Percentiles rank a stretch among this genome's conserved stretches.
These are phyloP conservation scores for Thumatha senex DNA, from an alignment of 2,888 invertebrate species.

Conservation along the genomic window DNA sequence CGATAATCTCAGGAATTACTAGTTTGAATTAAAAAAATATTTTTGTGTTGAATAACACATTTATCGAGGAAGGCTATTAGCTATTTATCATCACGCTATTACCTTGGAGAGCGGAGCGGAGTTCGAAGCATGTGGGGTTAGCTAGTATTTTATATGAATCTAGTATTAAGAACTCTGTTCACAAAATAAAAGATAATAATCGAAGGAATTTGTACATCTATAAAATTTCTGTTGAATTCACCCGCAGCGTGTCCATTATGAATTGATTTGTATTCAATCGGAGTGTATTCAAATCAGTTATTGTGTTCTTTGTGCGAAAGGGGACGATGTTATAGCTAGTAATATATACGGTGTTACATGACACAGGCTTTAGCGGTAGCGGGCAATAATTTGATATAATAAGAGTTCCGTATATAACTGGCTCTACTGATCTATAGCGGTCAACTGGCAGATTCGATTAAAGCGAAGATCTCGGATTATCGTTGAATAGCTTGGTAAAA, in stretches of 20 bases:
- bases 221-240: slow-evolving; percentile 50
- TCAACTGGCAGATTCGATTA: no score
- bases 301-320: slow-evolving; percentile 63
- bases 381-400: neutral
- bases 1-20: no score
- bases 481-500: no score
- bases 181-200: slow-evolving; percentile 42
- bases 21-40: no score
- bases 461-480: no score
- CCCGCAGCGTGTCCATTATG: slow-evolving; percentile 49
- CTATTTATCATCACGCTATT: no score
- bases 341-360: slow-evolving; percentile 21
- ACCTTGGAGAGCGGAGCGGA: no score
- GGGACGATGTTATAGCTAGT: slow-evolving; percentile 39
- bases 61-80: no score
- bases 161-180: slow-evolving; percentile 27
- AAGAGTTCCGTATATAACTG: no score
- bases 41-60: no score
- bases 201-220: slow-evolving; percentile 50
- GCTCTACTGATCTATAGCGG: no score
- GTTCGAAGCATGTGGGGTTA: neutral
- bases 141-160: slow-evolving; percentile 25
- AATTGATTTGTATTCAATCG: slow-evolving; percentile 69
- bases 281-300: slow-evolving; percentile 70
- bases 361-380: neutral